Conservation (phyloP, 2,797 vertebrate genomes). For the Paratrypauchen microcephalus region DNA sequence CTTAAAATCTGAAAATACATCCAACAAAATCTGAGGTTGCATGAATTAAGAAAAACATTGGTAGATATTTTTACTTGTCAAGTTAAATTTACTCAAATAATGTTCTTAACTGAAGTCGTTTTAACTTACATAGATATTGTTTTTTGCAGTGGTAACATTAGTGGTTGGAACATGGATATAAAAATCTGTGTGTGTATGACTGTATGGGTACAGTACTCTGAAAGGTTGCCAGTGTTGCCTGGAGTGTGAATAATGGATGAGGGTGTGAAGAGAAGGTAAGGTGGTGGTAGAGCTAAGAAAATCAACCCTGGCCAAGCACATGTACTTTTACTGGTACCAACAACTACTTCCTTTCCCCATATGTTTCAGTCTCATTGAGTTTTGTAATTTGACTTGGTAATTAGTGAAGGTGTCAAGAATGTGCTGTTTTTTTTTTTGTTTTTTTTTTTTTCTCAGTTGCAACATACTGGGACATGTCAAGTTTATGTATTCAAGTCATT, state of each 20-base stretch:
- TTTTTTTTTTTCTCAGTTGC: background rate
- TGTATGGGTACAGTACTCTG: constrained; percentile 21
- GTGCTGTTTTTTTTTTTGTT: background rate
- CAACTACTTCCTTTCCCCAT: background rate
- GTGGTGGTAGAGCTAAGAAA: constrained; percentile 41
- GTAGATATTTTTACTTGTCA: too few species aligned
- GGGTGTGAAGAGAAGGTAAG: constrained; percentile 52
- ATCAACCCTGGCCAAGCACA: constrained; percentile 13
- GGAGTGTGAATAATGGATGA: constrained; percentile 68
- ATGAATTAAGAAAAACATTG: too few species aligned
- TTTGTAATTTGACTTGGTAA: background rate
- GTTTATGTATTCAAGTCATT: too few species aligned
- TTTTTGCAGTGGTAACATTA: background rate
- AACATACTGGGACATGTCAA: too few species aligned
- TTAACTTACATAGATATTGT: too few species aligned
- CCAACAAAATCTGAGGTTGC: too few species aligned
- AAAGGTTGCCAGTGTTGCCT: constrained; percentile 45
- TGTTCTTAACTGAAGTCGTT: too few species aligned
- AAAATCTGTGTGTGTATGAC: constrained; percentile 53
- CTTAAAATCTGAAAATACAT: too few species aligned
- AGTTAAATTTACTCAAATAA: too few species aligned
- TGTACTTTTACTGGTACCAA: background rate
- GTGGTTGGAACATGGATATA: background rate
- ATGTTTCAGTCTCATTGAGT: background rate
- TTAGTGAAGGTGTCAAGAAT: too few species aligned